A percentile compares a stretch with the other conserved stretches of the same genome.
These are phyloP conservation scores for Lordiphosa clarofinis DNA, from an alignment of 1,140 invertebrate species.

Conservation along the genomic window DNA sequence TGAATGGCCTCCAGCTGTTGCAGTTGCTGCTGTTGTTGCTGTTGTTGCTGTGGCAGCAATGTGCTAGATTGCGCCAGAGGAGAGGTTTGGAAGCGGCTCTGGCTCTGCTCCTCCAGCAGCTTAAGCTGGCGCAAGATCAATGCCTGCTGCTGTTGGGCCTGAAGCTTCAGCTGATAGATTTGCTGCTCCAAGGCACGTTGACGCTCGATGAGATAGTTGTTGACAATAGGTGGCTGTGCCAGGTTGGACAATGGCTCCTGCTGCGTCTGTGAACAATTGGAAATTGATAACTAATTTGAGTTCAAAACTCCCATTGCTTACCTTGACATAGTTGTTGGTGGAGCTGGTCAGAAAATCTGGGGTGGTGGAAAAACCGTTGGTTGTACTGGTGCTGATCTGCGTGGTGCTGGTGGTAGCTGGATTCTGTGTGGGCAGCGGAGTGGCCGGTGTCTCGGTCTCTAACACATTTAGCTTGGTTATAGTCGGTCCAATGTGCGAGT, in stretches of 20 bases:
- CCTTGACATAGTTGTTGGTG: conserved; percentile 52
- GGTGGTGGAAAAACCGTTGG: conserved; percentile 46
- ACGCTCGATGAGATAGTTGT: conserved; percentile 81
- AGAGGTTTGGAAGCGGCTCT: conserved; percentile 62
- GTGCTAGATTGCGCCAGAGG: conserved; percentile 67
- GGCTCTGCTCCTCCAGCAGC: conserved; percentile 82
- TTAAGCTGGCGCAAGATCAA: conserved; percentile 85
- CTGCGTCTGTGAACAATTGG: background rate
- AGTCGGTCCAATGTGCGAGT: conserved; percentile 60
- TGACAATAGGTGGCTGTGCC: conserved; percentile 44
- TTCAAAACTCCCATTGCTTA: conserved; percentile 11
- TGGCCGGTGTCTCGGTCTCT: conserved; percentile 45
- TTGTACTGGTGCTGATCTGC: conserved; percentile 29
- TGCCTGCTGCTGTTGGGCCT: conserved; percentile 86
- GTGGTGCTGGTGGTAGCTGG: conserved; percentile 50
- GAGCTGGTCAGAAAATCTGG: conserved; percentile 49
- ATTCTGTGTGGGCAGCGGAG: conserved; percentile 57
- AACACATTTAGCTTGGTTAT: conserved; percentile 72
- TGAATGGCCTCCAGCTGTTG: conserved; percentile 75
- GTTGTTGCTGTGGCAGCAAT: conserved; percentile 48
- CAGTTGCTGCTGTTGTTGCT: conserved; percentile 27
- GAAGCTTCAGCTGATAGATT: conserved; percentile 82
- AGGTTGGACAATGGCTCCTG: conserved; percentile 44
- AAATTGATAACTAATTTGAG: background rate
- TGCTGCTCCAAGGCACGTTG: conserved; percentile 86